Base-by-base conservation (phyloP, 2,113 vertebrate genomes). In the Myrmecobius fasciatus region DNA sequence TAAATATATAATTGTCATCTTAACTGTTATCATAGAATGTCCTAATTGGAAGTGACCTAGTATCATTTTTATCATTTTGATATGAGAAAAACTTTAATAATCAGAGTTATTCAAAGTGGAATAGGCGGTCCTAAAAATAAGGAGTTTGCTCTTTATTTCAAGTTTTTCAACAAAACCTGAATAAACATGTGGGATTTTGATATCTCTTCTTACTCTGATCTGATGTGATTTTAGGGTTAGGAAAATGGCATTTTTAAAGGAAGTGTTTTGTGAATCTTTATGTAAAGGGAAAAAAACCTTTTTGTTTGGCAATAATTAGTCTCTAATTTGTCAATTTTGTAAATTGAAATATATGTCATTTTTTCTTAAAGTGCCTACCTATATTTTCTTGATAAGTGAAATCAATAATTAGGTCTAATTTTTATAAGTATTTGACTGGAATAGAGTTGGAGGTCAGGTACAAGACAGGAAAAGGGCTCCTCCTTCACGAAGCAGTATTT, bases 201-300 rank as follows among this genome's bases (percentile, higher is more conserved):
- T 83, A 22, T 22, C n/a, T 7, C 20, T 83, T n/a, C 20, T 75
- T 17, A 43, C n/a, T 67, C 9, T 95, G 9, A 25, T 93, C 8
- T 49, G 46, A 43, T 43, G 24, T 94, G 90, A 95, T 92, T 90
- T 46, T 52, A 22, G n/a, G 20, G 25, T 47, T 92, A 36, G 60
- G 31, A 67, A 67, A 67, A 12, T 36, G 31, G 31, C 31, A 36
- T 67, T 94, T 11, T 96, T 93, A 67, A 1, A 95, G 93, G 53
- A 93, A 49, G 25, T 67, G 26, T 51, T 43, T 75, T 52, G 12
- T 92, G 54, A 53, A 36, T 93, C 91, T 14, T 52, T 88, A 83
- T 75, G 22, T 91, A 89, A 95, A n/a, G 67, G 43, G 94, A 93
- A 91, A 60, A 83, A 95, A 0, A 14, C 92, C 90, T 83, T 91